Conservation (phyloP, 2,797 vertebrate genomes). For the Anabacerthia variegaticeps region DNA sequence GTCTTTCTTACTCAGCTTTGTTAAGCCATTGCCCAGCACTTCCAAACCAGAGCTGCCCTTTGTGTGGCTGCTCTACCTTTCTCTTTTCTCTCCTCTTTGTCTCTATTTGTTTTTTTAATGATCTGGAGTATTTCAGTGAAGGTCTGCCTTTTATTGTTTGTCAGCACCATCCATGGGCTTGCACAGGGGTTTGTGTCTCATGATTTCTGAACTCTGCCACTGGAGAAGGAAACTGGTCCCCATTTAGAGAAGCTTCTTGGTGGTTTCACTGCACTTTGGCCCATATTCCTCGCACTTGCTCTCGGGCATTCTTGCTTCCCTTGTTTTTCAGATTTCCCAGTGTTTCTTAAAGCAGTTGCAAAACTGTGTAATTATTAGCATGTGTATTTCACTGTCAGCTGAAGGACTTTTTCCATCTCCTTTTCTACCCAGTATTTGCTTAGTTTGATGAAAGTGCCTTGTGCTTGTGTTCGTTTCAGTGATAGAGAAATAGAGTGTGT, state of each 20-base stretch:
- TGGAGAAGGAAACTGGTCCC: neutral
- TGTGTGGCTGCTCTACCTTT: neutral
- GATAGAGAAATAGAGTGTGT: neutral
- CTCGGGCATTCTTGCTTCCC: neutral
- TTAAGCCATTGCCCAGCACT: neutral
- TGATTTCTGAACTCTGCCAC: neutral
- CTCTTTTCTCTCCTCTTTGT: neutral
- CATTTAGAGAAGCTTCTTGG: neutral
- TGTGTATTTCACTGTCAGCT: neutral
- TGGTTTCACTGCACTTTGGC: neutral
- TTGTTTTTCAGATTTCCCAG: neutral
- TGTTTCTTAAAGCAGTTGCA: constrained; percentile 1
- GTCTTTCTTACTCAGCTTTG: neutral
- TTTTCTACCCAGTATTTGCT: neutral
- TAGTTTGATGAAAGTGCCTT: neutral
- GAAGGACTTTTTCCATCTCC: neutral
- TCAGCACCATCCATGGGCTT: neutral
- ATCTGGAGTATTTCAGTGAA: neutral
- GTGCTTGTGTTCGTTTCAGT: neutral
- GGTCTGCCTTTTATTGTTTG: neutral
- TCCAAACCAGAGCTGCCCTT: neutral
- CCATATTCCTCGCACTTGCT: neutral
- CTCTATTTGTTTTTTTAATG: neutral
- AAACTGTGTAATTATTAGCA: neutral
- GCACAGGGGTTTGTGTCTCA: neutral